Percentiles rank a stretch among this genome's conserved stretches.
Evolutionary conservation across 2,888 invertebrate genomes (phyloP).

Genomic region (Philaethria dido): DNA sequence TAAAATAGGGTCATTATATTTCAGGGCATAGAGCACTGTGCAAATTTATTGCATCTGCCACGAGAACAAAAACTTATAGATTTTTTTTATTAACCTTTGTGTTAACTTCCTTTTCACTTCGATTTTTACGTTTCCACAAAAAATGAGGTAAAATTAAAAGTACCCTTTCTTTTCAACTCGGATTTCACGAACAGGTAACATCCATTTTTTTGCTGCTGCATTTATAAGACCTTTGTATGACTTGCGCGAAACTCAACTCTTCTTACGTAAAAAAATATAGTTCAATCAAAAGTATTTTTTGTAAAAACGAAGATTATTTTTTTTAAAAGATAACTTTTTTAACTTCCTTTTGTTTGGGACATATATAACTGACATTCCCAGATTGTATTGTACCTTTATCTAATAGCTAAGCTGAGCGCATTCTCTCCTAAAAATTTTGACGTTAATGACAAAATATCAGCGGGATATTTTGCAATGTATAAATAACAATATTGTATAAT

Average conservation of each 20-base stretch:
- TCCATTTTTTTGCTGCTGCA: slow-evolving; percentile 63
- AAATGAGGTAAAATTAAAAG: slow-evolving; percentile 65
- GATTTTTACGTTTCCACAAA: slow-evolving; percentile 69
- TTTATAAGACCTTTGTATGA: slow-evolving; percentile 65
- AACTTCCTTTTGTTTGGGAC: slow-evolving; percentile 72
- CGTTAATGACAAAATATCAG: slow-evolving; percentile 79
- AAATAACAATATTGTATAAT: slow-evolving; percentile 76
- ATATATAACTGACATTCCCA: slow-evolving; percentile 82
- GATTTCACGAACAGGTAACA: slow-evolving; percentile 82
- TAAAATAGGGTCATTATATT: no score
- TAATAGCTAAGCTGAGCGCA: slow-evolving; percentile 69
- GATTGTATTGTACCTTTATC: slow-evolving; percentile 72
- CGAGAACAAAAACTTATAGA: slow-evolving; percentile 64
- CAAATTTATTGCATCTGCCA: slow-evolving; percentile 69
- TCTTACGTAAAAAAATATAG: slow-evolving; percentile 71
- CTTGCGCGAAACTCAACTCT: slow-evolving; percentile 78
- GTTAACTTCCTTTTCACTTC: slow-evolving; percentile 73
- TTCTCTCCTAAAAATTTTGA: slow-evolving; percentile 64
- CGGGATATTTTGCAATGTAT: slow-evolving; percentile 74
- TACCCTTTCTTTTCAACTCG: slow-evolving; percentile 81
- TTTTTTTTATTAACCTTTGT: slow-evolving; percentile 73
- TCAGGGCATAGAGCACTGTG: slow-evolving; percentile 70
- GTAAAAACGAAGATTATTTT: slow-evolving; percentile 70
- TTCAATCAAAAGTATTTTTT: slow-evolving; percentile 72
- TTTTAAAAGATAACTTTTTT: slow-evolving; percentile 67